Percentiles rank a stretch among this genome's conserved stretches.
These are phyloP conservation scores for Sebastes hopkinsi DNA, from an alignment of 2,797 vertebrate species.

Conservation along the genomic window DNA sequence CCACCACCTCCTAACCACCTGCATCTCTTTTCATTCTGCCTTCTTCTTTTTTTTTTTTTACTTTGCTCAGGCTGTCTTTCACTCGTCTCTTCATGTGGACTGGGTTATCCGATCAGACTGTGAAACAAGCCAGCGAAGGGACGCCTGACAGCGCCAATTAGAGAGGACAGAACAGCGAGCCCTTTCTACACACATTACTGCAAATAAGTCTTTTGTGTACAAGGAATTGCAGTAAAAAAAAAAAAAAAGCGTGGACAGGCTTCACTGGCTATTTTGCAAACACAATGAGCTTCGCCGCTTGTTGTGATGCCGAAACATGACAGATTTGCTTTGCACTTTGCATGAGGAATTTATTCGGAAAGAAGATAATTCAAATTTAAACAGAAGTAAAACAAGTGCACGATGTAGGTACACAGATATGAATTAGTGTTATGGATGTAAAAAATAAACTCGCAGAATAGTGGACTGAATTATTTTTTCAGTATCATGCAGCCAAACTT, in stretches of 20 bases:
- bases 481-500: not conserved
- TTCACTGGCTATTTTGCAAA: slow-evolving; percentile 36
- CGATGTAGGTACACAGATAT: not conserved
- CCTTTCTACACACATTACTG: slow-evolving; percentile 57
- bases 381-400: not conserved
- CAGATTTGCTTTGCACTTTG: slow-evolving; percentile 18
- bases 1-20: slow-evolving; percentile 53
- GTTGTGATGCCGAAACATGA: slow-evolving; percentile 31
- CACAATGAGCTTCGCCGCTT: slow-evolving; percentile 20
- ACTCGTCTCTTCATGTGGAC: slow-evolving; percentile 61
- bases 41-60: slow-evolving; percentile 13
- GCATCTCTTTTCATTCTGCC: slow-evolving; percentile 39
- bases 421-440: not conserved
- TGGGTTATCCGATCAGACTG: slow-evolving; percentile 69
- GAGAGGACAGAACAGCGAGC: slow-evolving; percentile 55
- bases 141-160: slow-evolving; percentile 75
- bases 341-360: not conserved
- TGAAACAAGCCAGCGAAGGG: slow-evolving; percentile 57
- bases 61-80: slow-evolving; percentile 55
- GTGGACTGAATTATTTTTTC: not conserved
- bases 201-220: slow-evolving; percentile 64
- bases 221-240: slow-evolving; percentile 8
- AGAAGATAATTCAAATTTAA: slow-evolving; percentile 14
- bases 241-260: slow-evolving; percentile 16
- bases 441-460: not conserved